These are phyloP conservation scores for Cassiopea xamachana DNA, from an alignment of 30 jellyfish, hydroid and myxozoan genomes.

Conservation along the genomic window DNA sequence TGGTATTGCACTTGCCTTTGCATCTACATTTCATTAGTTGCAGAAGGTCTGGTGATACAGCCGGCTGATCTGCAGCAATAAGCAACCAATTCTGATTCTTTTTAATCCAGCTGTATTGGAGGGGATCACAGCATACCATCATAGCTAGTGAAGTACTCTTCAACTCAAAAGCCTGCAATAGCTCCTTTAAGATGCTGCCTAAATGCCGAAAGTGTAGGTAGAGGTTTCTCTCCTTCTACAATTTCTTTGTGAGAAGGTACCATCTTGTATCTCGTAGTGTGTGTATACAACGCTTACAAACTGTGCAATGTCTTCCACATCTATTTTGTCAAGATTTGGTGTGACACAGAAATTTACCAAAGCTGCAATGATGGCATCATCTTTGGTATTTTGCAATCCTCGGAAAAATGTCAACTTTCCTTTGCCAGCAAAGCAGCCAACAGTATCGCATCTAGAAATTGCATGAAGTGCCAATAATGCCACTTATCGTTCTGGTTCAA, in stretches of 20 bases:
- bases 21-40: slow-evolving; percentile 3
- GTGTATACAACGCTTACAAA: slow-evolving; percentile 16
- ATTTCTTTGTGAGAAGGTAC: slow-evolving; percentile 17
- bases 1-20: slow-evolving; percentile 17
- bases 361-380: slow-evolving; percentile 32
- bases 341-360: slow-evolving; percentile 24
- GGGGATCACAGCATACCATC: slow-evolving; percentile 30
- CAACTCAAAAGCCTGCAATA: slow-evolving; percentile 32
- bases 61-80: slow-evolving; percentile 37
- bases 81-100: slow-evolving; percentile 11
- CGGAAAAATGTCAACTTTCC: too few species aligned
- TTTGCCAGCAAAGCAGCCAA: too few species aligned
- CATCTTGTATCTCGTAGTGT: background rate
- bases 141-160: slow-evolving; percentile 20
- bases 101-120: slow-evolving; percentile 21
- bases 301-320: slow-evolving; percentile 19
- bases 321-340: slow-evolving; percentile 29
- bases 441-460: too few species aligned
- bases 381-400: slow-evolving; percentile 5
- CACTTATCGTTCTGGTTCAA: too few species aligned
- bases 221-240: slow-evolving; percentile 18
- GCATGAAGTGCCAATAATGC: too few species aligned
- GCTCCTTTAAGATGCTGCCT: slow-evolving; percentile 30
- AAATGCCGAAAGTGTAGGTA: slow-evolving; percentile 25
- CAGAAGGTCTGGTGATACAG: slow-evolving; percentile 44